Percentiles rank a stretch among this genome's conserved stretches.
phyloP scores from a whole-genome alignment of 2,113 vertebrate species.

The Laticauda colubrina region DNA sequence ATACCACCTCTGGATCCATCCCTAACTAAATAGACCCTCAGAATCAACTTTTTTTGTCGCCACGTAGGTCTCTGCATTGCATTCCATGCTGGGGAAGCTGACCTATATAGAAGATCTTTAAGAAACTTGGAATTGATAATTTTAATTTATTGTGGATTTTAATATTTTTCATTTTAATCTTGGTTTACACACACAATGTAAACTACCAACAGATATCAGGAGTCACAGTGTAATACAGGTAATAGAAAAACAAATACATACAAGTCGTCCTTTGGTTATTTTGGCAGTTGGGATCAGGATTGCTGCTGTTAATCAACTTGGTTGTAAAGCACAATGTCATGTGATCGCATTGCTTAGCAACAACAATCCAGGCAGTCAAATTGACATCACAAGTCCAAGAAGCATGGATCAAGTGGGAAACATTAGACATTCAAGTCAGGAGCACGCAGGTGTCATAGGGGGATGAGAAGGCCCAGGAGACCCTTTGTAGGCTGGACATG shows the following conservation, averaged over 20 bases:
- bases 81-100: not conserved
- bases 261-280: not conserved
- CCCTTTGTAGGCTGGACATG: not conserved
- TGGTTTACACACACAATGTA: not conserved
- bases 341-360: not conserved
- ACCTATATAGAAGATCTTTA: not conserved
- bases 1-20: not conserved
- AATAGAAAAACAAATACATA: not conserved
- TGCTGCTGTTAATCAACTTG: not conserved
- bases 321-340: not conserved
- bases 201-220: not conserved
- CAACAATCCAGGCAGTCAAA: not conserved
- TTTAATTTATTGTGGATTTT: not conserved
- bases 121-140: not conserved
- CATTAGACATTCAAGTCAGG: not conserved
- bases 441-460: not conserved
- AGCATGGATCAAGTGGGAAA: not conserved
- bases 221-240: not conserved
- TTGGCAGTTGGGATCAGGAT: not conserved
- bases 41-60: not conserved
- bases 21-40: not conserved
- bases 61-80: not conserved
- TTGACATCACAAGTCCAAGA: not conserved
- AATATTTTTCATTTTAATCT: not conserved
- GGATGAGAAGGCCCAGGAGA: not conserved